Evolutionary conservation across 2,888 invertebrate species (phyloP), one percentile per base, ranked within the genome.

Genomic region (Sinelater perroti): DNA sequence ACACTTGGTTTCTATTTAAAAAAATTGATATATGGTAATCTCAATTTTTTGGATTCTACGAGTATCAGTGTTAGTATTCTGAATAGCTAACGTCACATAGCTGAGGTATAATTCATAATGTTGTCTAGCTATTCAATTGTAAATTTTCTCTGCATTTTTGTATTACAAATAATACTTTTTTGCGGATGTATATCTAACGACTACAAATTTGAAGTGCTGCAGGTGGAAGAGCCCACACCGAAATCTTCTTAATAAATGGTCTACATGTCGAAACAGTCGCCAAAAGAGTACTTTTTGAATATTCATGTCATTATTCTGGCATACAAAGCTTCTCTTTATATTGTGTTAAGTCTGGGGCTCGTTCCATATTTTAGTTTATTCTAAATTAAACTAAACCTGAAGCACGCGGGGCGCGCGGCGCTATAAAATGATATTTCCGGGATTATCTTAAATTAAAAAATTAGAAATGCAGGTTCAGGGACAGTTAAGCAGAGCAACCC

Each of bases 241-340:
- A 21, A 56, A 56, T 16, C 18, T 42, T 18, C 38, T 14, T 38
- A 56, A 56, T 56, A 56, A 49, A 49, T 42, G 47, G 33, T 56
- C 49, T 49, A 50, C 28, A 50, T 50, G 49, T 50, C 56, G 42
- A 49, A 49, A 21, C 24, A 24, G 44, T 47, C 21, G 40, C 49
- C 35, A 50, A 47, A 49, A 42, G 42, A 47, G 26, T 49, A 14
- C 31, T 33, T 24, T 46, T 14, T 56, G 56, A 49, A 56, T 56
- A 56, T 50, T 51, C 42, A 42, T 33, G 26, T 20, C 42, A 18
- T 42, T 40, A 51, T 51, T 47, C 30, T 35, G 26, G 47, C 56
- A 56, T 33, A 50, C 30, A 56, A 56, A 56, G 56, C 40, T 21
- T 24, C 40, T 30, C 38, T 42, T 38, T 52, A 40, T 40, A 40